Percentiles rank a stretch among this genome's conserved stretches.
phyloP scores from a whole-genome alignment of 2,113 vertebrate species.

The Tenebrosternarchus preto region DNA sequence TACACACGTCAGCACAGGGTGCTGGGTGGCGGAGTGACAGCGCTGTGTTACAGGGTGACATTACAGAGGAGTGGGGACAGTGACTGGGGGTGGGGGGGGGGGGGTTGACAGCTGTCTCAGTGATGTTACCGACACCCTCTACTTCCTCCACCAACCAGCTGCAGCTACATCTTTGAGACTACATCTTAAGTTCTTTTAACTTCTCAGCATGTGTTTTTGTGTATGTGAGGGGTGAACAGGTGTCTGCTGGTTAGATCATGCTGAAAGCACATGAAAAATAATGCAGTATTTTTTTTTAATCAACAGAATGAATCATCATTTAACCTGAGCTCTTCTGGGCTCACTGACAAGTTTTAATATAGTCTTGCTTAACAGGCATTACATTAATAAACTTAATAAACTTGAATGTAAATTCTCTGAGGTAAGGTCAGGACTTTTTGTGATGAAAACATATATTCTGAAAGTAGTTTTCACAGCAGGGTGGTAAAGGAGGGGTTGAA shows the following conservation, averaged over 20 bases:
- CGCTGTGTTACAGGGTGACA: constrained; percentile 36
- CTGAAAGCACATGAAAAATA: no score
- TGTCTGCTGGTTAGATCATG: background rate
- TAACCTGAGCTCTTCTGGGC: no score
- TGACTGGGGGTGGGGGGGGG: constrained; percentile 5
- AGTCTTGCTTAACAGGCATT: no score
- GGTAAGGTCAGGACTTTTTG: no score
- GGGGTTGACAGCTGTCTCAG: constrained; percentile 40
- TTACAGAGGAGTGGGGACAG: constrained; percentile 48
- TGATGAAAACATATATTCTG: no score
- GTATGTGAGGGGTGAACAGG: background rate
- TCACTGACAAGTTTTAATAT: no score
- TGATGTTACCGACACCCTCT: constrained; percentile 11
- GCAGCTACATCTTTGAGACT: background rate
- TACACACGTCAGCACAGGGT: constrained; percentile 44
- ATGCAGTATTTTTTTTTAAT: no score
- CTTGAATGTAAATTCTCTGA: no score
- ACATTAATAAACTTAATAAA: no score
- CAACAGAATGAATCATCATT: no score
- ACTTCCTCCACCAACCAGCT: constrained; percentile 38
- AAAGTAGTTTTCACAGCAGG: no score
- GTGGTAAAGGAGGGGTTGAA: no score
- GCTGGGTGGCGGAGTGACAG: constrained; percentile 17
- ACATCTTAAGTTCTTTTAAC: background rate
- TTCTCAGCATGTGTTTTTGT: background rate